phyloP scores from a whole-genome alignment of 2,113 vertebrate genomes.

The Megalops atlanticus region DNA sequence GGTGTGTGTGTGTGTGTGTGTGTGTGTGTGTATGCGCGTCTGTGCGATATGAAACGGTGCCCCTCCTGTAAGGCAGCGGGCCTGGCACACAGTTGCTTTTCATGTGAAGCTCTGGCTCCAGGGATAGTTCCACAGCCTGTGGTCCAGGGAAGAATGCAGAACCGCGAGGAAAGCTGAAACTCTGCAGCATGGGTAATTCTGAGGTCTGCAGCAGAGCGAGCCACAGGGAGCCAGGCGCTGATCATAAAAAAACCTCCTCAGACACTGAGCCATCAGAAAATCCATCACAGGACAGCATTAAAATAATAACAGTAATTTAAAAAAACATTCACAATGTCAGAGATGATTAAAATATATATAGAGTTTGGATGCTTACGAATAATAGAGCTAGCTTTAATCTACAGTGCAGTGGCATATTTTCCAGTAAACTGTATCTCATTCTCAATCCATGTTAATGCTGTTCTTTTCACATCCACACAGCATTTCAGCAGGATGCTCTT shows the following conservation, averaged over 20 bases:
- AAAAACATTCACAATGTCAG: not conserved
- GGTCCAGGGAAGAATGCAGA: not conserved
- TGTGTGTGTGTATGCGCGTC: too few species aligned
- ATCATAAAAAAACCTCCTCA: not conserved
- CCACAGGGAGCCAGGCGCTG: not conserved
- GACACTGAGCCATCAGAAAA: not conserved
- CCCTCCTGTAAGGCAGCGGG: not conserved
- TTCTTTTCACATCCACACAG: too few species aligned
- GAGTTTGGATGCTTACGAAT: too few species aligned
- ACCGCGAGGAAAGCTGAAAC: not conserved
- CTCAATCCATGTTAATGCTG: too few species aligned
- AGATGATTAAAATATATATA: not conserved
- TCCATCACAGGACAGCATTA: too few species aligned
- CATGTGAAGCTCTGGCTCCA: not conserved
- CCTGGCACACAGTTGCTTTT: conserved; percentile 17
- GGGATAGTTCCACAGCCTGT: not conserved
- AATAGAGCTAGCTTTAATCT: too few species aligned
- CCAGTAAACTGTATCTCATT: too few species aligned
- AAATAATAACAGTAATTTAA: not conserved
- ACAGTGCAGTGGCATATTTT: too few species aligned
- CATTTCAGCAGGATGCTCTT: too few species aligned
- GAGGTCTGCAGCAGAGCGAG: not conserved
- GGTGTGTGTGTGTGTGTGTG: too few species aligned
- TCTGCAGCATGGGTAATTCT: not conserved
- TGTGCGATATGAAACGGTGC: not conserved